Conservation (phyloP, 1,140 invertebrate species). For the Leguminivora glycinivorella region DNA sequence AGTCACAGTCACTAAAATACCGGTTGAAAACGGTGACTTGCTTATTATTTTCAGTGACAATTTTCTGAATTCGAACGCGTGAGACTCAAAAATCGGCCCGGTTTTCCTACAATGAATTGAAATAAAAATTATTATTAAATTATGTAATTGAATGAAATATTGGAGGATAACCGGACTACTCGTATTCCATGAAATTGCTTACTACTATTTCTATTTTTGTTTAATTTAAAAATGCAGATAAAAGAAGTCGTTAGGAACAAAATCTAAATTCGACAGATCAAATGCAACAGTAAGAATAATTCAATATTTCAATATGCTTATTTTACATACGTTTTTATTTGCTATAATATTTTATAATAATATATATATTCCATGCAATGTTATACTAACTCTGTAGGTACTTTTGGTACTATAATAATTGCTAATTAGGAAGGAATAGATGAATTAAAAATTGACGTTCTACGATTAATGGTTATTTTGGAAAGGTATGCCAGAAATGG, state of each 20-base stretch:
- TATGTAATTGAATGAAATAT: neutral
- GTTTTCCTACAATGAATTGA: too few relatives aligned
- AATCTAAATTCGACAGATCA: slow-evolving; percentile 25
- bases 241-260: slow-evolving; percentile 9
- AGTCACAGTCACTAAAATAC: too few relatives aligned
- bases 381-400: slow-evolving; percentile 62
- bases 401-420: slow-evolving; percentile 68
- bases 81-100: too few relatives aligned
- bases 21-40: too few relatives aligned
- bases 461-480: slow-evolving; percentile 40
- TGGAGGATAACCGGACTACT: neutral
- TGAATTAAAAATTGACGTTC: slow-evolving; percentile 67
- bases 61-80: too few relatives aligned
- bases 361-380: slow-evolving; percentile 58
- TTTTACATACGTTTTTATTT: slow-evolving; percentile 31
- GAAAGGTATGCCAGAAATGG: slow-evolving; percentile 7
- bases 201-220: slow-evolving; percentile 4
- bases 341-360: slow-evolving; percentile 45
- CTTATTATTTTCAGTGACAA: too few relatives aligned
- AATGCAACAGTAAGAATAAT: slow-evolving; percentile 32
- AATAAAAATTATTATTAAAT: neutral
- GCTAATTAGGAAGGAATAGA: slow-evolving; percentile 69
- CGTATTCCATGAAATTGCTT: neutral
- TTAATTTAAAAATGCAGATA: neutral
- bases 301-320: slow-evolving; percentile 36